Conservation (phyloP, 2,113 vertebrate genomes). For the Sinocyclocheilus anshuiensis region DNA sequence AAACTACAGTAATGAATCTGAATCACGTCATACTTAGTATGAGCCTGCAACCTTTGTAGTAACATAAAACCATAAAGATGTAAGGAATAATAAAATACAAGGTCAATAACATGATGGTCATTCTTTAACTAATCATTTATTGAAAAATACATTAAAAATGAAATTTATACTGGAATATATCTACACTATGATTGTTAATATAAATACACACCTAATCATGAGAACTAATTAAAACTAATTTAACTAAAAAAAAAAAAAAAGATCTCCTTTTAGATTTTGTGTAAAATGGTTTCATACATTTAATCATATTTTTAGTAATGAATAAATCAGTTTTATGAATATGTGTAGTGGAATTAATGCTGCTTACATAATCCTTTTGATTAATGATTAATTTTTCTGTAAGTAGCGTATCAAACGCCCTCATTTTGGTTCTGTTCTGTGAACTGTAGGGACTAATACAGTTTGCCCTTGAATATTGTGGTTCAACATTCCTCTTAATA, state of each 20-base stretch:
- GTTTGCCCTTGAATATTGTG: background rate
- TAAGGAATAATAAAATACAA: background rate
- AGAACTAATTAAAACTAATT: background rate
- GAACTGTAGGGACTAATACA: background rate
- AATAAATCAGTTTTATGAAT: background rate
- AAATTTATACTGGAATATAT: background rate
- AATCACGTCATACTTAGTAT: background rate
- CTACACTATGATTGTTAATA: background rate
- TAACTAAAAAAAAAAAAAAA: background rate
- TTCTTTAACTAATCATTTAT: background rate
- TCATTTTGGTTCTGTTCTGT: background rate
- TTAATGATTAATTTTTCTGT: background rate
- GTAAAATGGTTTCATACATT: background rate
- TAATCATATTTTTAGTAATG: background rate
- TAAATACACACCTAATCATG: background rate
- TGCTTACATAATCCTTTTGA: constrained; percentile 5
- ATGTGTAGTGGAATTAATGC: background rate
- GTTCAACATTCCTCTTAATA: constrained; percentile 4
- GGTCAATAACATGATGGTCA: background rate
- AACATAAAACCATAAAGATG: background rate
- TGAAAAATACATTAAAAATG: background rate
- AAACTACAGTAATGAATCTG: background rate
- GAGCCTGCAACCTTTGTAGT: background rate
- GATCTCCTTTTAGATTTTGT: background rate
- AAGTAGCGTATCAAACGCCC: background rate